Base-by-base conservation (phyloP, 2,797 vertebrate genomes). In the Menidia menidia region DNA sequence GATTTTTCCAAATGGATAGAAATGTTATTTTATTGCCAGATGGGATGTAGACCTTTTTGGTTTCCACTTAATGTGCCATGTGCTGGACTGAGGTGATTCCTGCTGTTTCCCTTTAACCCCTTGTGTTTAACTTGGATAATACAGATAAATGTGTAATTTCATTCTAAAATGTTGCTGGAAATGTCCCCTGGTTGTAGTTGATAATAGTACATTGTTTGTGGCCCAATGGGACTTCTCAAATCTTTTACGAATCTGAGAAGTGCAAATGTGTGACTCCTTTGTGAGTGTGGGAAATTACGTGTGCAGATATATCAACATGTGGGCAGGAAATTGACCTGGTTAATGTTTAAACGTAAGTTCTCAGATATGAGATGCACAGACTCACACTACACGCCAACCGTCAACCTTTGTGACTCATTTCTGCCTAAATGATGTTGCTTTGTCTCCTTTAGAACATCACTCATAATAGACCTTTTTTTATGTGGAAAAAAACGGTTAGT, bases 41-140 rank as follows among this genome's bases (percentile, higher is more conserved):
- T 84, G 74, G 45, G 33, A 69, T 35, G 70, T 69, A 65, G 63
- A 78, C 39, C 67, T 69, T 30, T 65, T n/a, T 53, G 71, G 75
- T 71, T 82, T 79, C 54, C 62, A 41, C 30, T 60, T 70, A 73
- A 58, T 35, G 58, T 59, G 47, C 65, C 63, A 50, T 73, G 55
- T 83, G 75, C 58, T 39, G 16, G 53, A n/a, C 45, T 19, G 39
- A 4, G 77, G 76, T 72, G 77, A 35, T 35, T 35, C 12, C 14
- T 44, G 44, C 47, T 54, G 8, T 39, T 60, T 64, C 16, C 19
- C 44, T 65, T 31, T 45, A 54, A 48, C 53, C 35, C 35, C 8
- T 10, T 39, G 35, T 10, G 10, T 39, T 39, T 4, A 39, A 39
- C 35, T 5, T 39, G 10, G 35, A 39, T 25, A 2, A 39, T 10